Evolutionary conservation across 2,797 vertebrate genomes (phyloP).

Genomic region (Halcyon smyrnensis): DNA sequence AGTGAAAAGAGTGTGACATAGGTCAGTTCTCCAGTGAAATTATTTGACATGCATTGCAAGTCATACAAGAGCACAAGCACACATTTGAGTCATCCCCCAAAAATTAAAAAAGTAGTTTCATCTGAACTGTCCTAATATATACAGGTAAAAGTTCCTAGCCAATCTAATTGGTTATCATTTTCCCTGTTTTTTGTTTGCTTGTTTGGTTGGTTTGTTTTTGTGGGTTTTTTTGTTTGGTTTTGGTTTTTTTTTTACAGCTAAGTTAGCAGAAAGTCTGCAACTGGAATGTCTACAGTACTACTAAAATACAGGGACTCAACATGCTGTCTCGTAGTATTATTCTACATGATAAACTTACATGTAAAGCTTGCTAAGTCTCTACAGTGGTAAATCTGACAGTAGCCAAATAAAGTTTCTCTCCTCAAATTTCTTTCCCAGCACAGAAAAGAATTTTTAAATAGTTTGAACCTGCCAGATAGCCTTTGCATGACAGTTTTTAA

Average conservation of each 20-base stretch:
- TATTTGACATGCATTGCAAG: background rate
- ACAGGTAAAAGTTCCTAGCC: background rate
- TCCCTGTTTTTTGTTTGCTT: background rate
- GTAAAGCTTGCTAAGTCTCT: background rate
- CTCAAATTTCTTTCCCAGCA: background rate
- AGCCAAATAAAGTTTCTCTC: background rate
- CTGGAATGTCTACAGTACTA: background rate
- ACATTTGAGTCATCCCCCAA: background rate
- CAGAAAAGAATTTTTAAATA: background rate
- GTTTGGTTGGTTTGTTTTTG: too few relatives aligned
- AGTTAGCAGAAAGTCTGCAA: background rate
- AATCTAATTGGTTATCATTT: background rate
- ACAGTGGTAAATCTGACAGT: background rate
- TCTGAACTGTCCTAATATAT: background rate
- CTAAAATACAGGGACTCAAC: background rate
- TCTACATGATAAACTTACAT: background rate
- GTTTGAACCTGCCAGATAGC: background rate
- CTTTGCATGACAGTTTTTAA: background rate
- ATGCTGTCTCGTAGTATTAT: background rate
- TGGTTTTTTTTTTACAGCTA: background rate
- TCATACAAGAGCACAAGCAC: background rate
- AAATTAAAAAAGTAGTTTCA: background rate
- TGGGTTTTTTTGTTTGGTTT: background rate
- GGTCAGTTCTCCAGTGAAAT: background rate
- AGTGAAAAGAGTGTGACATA: constrained; percentile 42